phyloP scores from a whole-genome alignment of 2,113 vertebrate species.

The Tretioscincus oriximinensis region DNA sequence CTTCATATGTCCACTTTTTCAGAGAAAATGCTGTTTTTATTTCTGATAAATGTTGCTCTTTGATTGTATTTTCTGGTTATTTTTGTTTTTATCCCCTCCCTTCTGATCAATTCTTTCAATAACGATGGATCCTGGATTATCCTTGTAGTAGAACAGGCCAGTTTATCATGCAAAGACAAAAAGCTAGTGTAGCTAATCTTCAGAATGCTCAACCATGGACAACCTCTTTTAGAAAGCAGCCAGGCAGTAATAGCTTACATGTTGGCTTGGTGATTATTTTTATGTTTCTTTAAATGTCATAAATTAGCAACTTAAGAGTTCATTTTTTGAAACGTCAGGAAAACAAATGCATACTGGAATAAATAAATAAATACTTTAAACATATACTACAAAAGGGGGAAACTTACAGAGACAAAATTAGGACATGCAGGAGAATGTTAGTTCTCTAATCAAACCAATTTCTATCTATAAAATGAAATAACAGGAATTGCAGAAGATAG shows the following conservation, averaged over 20 bases:
- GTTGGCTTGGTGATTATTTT: conserved; percentile 28
- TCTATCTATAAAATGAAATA: conserved; percentile 16
- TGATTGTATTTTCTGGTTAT: conserved; percentile 24
- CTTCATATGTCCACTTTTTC: background rate
- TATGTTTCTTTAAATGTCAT: conserved; percentile 42
- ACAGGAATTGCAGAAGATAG: conserved; percentile 50
- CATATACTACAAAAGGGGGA: background rate
- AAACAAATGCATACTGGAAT: background rate
- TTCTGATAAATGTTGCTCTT: conserved; percentile 33
- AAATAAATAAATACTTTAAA: conserved; percentile 43
- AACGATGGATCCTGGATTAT: conserved; percentile 30
- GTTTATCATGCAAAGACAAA: conserved; percentile 58
- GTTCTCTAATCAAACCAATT: conserved; percentile 50
- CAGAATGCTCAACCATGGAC: conserved; percentile 23
- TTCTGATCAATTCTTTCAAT: conserved; percentile 36
- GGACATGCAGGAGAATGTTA: conserved; percentile 42
- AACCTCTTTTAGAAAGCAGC: conserved; percentile 51
- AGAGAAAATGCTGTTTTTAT: background rate
- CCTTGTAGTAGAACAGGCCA: conserved; percentile 38
- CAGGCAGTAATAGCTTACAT: conserved; percentile 45
- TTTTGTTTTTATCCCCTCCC: background rate
- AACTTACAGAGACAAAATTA: conserved; percentile 12
- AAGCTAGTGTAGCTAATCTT: conserved; percentile 31
- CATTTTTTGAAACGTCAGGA: conserved; percentile 23
- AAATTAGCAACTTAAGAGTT: conserved; percentile 54